Conservation (phyloP, 2,888 invertebrate species). For the Standfussiana lucernea region DNA sequence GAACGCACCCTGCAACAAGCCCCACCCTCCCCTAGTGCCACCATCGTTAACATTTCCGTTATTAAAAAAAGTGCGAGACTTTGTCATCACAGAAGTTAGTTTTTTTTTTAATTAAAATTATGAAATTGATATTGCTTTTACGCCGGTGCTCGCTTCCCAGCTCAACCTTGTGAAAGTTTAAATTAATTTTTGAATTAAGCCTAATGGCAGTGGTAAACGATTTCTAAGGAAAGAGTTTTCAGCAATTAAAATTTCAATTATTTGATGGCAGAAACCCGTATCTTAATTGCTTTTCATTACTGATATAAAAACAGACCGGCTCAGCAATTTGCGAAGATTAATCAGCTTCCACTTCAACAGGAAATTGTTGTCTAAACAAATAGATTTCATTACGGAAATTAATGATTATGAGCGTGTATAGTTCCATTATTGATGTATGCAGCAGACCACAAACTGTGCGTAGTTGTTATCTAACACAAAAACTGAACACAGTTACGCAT, state of each 20-base stretch:
- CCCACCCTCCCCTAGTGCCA: conserved; percentile 73
- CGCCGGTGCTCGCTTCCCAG: conserved; percentile 84
- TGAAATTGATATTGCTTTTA: conserved; percentile 91
- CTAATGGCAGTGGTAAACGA: conserved; percentile 89
- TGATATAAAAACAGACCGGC: conserved; percentile 74
- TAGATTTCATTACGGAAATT: conserved; percentile 59
- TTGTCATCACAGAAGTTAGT: conserved; percentile 90
- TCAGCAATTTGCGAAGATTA: conserved; percentile 70
- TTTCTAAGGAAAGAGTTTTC: conserved; percentile 89
- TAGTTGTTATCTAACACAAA: conserved; percentile 48
- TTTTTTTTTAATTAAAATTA: conserved; percentile 91
- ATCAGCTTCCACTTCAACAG: conserved; percentile 62
- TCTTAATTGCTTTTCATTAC: conserved; percentile 85
- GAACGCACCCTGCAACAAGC: conserved; percentile 63
- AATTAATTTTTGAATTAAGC: conserved; percentile 91
- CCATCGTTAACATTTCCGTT: conserved; percentile 88
- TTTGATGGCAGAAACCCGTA: conserved; percentile 82
- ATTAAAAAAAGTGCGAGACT: conserved; percentile 91
- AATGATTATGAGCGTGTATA: conserved; percentile 40
- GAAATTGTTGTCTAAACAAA: conserved; percentile 67
- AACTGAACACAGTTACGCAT: conserved; percentile 45
- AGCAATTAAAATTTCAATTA: conserved; percentile 88
- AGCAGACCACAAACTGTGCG: conserved; percentile 29
- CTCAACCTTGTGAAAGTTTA: conserved; percentile 90
- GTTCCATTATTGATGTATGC: conserved; percentile 54